Conservation (phyloP, 2,113 vertebrate species). For the Cyphomyrus discorhynchus region DNA sequence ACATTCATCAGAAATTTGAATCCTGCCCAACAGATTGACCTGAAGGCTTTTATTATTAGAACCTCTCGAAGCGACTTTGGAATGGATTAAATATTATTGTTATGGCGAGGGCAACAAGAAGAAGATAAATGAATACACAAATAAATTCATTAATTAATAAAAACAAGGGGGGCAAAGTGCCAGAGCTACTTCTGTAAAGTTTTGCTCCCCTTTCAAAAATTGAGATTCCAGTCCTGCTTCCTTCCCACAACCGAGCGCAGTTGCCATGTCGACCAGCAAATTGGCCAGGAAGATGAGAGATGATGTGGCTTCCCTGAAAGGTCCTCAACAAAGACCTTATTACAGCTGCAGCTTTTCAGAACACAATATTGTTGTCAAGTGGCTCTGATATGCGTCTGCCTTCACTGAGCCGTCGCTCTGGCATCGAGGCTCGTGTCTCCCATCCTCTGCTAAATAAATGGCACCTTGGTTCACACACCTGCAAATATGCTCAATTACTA, state of each 20-base stretch:
- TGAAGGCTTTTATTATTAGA: background rate
- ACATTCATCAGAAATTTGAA: background rate
- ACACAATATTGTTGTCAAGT: constrained; percentile 67
- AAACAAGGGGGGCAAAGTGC: background rate
- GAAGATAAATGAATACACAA: background rate
- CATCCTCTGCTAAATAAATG: background rate
- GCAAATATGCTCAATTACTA: background rate
- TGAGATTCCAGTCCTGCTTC: constrained; percentile 68
- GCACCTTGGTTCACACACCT: background rate
- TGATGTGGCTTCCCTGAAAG: constrained; percentile 64
- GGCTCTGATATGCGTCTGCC: constrained; percentile 69
- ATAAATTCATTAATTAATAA: background rate
- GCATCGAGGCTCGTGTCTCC: constrained; percentile 22
- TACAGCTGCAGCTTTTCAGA: constrained; percentile 67
- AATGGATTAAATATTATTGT: background rate
- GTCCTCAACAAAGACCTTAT: constrained; percentile 71
- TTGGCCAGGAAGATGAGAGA: constrained; percentile 70
- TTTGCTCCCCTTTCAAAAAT: constrained; percentile 47
- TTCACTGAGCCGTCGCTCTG: constrained; percentile 50
- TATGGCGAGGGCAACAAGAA: background rate
- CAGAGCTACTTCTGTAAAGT: constrained; percentile 51
- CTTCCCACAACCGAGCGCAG: constrained; percentile 57
- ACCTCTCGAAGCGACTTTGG: background rate
- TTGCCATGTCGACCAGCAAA: constrained; percentile 68
- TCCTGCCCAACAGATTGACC: background rate